Evolutionary conservation across 2,797 vertebrate genomes (phyloP).

Genomic region (Pachyuromys duprasi): DNA sequence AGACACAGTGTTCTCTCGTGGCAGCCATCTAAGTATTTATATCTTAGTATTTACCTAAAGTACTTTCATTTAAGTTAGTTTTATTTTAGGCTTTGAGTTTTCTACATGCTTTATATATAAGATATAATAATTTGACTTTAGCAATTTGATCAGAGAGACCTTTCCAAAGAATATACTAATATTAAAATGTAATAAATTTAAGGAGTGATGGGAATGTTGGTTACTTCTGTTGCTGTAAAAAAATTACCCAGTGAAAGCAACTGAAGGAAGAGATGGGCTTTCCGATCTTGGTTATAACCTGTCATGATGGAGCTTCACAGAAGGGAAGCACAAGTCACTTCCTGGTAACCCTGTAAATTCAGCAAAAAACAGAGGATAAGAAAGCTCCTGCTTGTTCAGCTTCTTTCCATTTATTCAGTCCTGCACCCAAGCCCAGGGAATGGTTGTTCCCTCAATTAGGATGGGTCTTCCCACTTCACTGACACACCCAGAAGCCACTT

Average conservation of each 20-base stretch:
- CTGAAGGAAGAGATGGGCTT: background rate
- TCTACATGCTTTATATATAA: background rate
- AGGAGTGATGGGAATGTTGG: background rate
- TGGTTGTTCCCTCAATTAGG: background rate
- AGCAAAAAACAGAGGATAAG: background rate
- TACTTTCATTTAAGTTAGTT: background rate
- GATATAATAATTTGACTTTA: background rate
- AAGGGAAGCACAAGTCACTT: background rate
- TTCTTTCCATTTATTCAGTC: no score
- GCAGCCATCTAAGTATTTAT: no score
- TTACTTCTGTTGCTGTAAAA: background rate
- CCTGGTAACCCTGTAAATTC: background rate
- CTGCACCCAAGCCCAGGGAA: background rate
- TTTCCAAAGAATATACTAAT: background rate
- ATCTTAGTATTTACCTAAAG: background rate
- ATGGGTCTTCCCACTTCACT: background rate
- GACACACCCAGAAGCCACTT: background rate
- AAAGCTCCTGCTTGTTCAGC: background rate
- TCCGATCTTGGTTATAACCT: background rate
- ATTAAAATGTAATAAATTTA: background rate
- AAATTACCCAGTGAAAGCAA: background rate
- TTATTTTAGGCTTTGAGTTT: background rate
- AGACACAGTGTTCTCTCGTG: no score
- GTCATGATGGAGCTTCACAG: background rate
- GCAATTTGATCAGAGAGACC: background rate